phyloP scores from a whole-genome alignment of 37 sponge, comb jelly and placozoan genomes.

The Petrosia ficiformis region DNA sequence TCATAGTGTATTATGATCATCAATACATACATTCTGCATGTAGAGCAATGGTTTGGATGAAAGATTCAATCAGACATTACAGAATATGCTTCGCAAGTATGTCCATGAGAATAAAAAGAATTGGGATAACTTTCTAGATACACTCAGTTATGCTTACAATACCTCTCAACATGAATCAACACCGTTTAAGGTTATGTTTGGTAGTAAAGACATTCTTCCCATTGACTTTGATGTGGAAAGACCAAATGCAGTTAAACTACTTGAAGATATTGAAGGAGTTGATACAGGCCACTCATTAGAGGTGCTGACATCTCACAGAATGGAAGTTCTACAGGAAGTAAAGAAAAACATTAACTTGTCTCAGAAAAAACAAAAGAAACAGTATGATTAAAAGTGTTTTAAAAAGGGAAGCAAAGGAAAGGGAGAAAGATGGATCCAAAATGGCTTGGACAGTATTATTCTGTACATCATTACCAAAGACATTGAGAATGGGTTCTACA shows the following conservation, averaged over 20 bases:
- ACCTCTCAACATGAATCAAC: constrained; percentile 29
- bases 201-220: constrained; percentile 21
- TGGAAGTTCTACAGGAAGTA: constrained; percentile 3
- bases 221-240: constrained; percentile 12
- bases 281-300: too few species aligned
- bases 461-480: too few species aligned
- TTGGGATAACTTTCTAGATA: constrained; percentile 27
- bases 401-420: too few species aligned
- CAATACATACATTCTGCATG: neutral
- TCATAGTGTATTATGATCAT: neutral
- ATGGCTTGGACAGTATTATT: too few species aligned
- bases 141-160: constrained; percentile 37
- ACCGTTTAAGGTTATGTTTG: constrained; percentile 47
- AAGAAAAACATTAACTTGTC: constrained; percentile 16
- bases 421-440: too few species aligned
- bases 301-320: neutral
- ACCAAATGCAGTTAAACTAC: too few species aligned
- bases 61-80: constrained; percentile 32
- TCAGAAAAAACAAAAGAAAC: constrained; percentile 19
- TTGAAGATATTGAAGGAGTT: too few species aligned
- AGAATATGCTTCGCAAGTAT: constrained; percentile 30
- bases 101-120: constrained; percentile 1
- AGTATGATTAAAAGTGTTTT: constrained; percentile 32
- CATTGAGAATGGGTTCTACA: too few species aligned
- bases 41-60: constrained; percentile 43